Evolutionary conservation across 2,113 vertebrate species (phyloP).

Genomic region (Donacobius atricapilla): DNA sequence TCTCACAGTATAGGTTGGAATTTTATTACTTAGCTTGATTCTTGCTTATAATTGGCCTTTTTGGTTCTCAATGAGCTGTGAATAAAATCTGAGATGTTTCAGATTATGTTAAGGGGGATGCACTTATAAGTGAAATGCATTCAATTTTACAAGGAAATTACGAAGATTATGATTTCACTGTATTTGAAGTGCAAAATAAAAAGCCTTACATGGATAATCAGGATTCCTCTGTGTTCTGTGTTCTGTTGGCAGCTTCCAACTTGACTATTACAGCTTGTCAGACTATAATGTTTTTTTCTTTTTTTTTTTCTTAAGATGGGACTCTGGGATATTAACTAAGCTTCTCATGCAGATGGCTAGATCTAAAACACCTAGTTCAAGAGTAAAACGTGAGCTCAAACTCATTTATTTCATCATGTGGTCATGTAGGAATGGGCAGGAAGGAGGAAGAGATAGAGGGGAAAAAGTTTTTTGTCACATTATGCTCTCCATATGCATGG

Average conservation of each 20-base stretch:
- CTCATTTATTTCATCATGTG: neutral
- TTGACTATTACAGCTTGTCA: neutral
- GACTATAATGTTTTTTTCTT: neutral
- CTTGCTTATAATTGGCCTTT: constrained; percentile 10
- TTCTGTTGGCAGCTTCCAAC: neutral
- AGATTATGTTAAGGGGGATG: neutral
- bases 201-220: neutral
- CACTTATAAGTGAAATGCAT: neutral
- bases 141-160: constrained; percentile 3
- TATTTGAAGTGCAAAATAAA: constrained; percentile 21
- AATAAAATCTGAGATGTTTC: constrained; percentile 39
- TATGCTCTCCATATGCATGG: neutral
- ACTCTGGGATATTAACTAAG: neutral
- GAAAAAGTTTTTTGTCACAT: neutral
- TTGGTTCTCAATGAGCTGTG: constrained; percentile 2
- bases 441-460: neutral
- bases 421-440: neutral
- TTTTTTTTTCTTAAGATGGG: neutral
- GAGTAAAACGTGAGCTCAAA: neutral
- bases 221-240: neutral
- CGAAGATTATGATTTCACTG: constrained; percentile 12
- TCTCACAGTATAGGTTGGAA: neutral
- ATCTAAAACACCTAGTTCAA: neutral
- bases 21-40: constrained; percentile 36
- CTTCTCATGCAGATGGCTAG: neutral